These are phyloP conservation scores for Nothocercus julius DNA, from an alignment of 2,113 vertebrate species.

Conservation along the genomic window DNA sequence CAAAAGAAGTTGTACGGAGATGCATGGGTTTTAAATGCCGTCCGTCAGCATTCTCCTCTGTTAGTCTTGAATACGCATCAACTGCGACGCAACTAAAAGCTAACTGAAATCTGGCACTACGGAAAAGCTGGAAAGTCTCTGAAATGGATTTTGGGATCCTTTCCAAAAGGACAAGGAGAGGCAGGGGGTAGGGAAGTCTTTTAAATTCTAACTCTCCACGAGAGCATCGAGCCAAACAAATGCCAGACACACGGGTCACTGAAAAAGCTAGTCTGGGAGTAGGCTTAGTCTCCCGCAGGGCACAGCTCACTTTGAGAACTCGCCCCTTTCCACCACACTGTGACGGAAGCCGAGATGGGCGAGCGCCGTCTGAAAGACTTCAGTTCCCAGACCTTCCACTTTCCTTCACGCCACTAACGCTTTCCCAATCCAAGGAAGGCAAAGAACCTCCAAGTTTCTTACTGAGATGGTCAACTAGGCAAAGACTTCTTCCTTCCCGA, in stretches of 20 bases:
- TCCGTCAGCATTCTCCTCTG: neutral
- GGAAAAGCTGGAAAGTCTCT: neutral
- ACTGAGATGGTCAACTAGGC: neutral
- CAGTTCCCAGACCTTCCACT: neutral
- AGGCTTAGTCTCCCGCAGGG: neutral
- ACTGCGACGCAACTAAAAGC: neutral
- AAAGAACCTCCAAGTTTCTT: neutral
- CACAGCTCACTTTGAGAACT: neutral
- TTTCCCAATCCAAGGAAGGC: neutral
- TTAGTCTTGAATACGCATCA: neutral
- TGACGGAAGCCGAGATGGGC: neutral
- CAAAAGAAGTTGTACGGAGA: neutral
- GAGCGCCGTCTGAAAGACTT: neutral
- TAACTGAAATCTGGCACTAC: neutral
- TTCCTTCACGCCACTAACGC: neutral
- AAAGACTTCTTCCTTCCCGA: neutral
- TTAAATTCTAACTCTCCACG: neutral
- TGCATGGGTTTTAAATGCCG: neutral
- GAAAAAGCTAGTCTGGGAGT: neutral
- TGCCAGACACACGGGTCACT: neutral
- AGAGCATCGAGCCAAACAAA: neutral
- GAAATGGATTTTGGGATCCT: neutral
- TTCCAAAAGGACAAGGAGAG: neutral
- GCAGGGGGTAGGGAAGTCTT: neutral
- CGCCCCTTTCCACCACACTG: neutral